Percentiles rank a stretch among this genome's conserved stretches.
Conservation (phyloP, 2,797 vertebrate species). For the Molossus alvarezi region DNA sequence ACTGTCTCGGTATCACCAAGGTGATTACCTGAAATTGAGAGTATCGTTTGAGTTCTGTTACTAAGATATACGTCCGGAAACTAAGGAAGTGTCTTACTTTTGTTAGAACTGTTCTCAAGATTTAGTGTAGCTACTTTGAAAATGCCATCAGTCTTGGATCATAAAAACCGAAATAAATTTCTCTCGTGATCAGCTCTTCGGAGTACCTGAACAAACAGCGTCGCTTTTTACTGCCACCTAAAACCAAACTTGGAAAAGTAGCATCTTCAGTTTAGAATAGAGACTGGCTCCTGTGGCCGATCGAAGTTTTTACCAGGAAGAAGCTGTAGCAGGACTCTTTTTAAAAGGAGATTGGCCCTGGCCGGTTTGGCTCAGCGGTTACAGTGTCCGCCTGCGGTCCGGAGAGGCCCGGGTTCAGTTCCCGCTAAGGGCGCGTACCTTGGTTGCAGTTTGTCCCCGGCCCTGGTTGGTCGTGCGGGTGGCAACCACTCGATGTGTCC, state of each 20-base stretch:
- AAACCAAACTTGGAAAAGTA: constrained; percentile 43
- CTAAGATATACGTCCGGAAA: not conserved
- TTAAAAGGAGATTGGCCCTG: not conserved
- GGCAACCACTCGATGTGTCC: no score
- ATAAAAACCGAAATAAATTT: constrained; percentile 5
- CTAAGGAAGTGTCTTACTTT: not conserved
- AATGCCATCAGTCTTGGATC: constrained; percentile 1
- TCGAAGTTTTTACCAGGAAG: not conserved
- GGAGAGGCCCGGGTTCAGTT: no score
- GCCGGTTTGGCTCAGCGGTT: no score
- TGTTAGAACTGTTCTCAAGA: not conserved
- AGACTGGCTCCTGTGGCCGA: not conserved
- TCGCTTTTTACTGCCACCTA: not conserved
- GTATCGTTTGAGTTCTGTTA: not conserved
- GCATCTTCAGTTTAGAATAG: not conserved
- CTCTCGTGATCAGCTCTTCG: not conserved
- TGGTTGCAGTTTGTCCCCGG: no score
- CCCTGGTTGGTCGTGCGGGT: no score
- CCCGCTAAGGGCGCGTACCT: no score
- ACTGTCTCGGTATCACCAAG: not conserved
- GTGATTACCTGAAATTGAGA: not conserved
- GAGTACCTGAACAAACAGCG: not conserved
- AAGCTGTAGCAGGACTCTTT: not conserved
- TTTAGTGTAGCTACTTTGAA: not conserved
- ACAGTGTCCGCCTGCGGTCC: no score